phyloP scores from a whole-genome alignment of 2,888 invertebrate species.

The Pristionchus entomophagus region DNA sequence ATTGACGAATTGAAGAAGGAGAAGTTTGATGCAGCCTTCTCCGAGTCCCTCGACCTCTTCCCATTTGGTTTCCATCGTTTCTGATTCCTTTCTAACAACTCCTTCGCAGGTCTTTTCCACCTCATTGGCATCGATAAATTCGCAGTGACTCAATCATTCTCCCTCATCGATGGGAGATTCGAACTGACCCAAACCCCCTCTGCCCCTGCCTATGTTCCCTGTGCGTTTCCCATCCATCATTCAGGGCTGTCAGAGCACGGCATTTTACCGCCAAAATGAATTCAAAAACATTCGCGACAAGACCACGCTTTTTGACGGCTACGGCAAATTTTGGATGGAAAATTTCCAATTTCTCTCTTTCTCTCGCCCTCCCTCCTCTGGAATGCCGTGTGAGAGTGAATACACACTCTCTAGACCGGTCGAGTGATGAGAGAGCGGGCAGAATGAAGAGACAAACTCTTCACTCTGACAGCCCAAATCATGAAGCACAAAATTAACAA shows the following conservation, averaged over 20 bases:
- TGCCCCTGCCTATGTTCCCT: constrained; percentile 20
- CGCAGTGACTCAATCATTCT: constrained; percentile 42
- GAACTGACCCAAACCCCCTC: constrained; percentile 27
- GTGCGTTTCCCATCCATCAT: background rate
- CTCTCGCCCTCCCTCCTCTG: too few relatives aligned
- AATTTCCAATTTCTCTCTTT: too few relatives aligned
- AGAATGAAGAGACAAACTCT: too few relatives aligned
- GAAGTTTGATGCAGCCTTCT: constrained; percentile 34
- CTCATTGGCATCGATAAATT: constrained; percentile 34
- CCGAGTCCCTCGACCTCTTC: constrained; percentile 10
- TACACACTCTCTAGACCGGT: too few relatives aligned
- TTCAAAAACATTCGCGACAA: too few relatives aligned
- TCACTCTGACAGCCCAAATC: too few relatives aligned
- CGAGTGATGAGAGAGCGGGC: too few relatives aligned
- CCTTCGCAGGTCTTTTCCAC: constrained; percentile 30
- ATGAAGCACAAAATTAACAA: background rate
- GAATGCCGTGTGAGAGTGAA: too few relatives aligned
- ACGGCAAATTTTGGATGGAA: too few relatives aligned
- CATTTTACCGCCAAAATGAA: too few relatives aligned
- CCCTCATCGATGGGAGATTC: constrained; percentile 10
- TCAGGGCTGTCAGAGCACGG: too few relatives aligned
- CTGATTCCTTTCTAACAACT: background rate
- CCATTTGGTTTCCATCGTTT: background rate
- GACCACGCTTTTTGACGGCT: too few relatives aligned
- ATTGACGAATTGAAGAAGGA: background rate